Percentiles rank a stretch among this genome's conserved stretches.
Conservation (phyloP, 2,797 vertebrate species). For the Euthynnus affinis region DNA sequence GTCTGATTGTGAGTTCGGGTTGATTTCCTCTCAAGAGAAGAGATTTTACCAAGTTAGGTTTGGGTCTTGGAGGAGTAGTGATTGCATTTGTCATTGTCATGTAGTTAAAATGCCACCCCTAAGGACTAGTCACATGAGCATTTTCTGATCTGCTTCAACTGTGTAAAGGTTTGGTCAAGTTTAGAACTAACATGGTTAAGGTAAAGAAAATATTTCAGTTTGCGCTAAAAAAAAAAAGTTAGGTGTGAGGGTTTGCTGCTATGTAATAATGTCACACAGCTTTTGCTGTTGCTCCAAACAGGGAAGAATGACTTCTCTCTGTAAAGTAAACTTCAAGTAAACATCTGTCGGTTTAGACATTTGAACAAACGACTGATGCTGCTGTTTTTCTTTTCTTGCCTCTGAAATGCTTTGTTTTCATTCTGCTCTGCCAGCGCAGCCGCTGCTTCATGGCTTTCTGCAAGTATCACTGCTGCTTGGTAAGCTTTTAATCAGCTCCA, state of each 20-base stretch:
- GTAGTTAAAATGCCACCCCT: too few species aligned
- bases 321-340: constrained; percentile 10
- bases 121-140: too few species aligned
- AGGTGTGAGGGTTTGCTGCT: not conserved
- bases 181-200: too few species aligned
- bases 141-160: too few species aligned
- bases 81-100: too few species aligned
- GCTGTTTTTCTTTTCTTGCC: not conserved
- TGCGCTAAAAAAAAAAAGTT: not conserved
- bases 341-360: not conserved
- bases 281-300: not conserved
- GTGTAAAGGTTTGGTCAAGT: too few species aligned
- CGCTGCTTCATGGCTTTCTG: constrained; percentile 14
- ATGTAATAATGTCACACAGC: not conserved
- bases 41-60: too few species aligned
- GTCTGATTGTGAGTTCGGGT: too few species aligned
- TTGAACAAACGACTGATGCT: constrained; percentile 33
- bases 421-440: not conserved
- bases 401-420: constrained; percentile 2
- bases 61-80: too few species aligned
- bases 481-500: constrained; percentile 53
- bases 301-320: not conserved
- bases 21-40: too few species aligned
- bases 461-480: constrained; percentile 29
- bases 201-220: not conserved